These are phyloP conservation scores for Menidia menidia DNA, from an alignment of 2,797 vertebrate species.

Conservation along the genomic window DNA sequence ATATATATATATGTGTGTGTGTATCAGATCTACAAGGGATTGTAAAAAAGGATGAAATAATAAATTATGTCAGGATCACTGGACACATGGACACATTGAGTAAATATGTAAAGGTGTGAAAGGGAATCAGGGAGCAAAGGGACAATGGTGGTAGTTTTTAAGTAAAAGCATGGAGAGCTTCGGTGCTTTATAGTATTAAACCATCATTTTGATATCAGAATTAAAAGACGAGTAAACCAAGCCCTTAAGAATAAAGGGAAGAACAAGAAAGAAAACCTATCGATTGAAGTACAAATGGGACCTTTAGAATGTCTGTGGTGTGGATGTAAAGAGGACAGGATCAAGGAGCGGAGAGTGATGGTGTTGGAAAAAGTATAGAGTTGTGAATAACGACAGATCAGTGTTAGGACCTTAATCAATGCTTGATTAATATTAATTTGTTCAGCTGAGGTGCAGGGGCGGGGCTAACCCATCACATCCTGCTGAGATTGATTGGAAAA, in stretches of 20 bases:
- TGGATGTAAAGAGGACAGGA: conserved; percentile 13
- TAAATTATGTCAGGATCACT: conserved; percentile 22
- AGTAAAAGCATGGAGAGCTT: conserved; percentile 7
- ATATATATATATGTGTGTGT: no score
- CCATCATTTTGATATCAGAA: neutral
- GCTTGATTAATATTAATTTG: conserved; percentile 85
- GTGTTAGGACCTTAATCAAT: conserved; percentile 82
- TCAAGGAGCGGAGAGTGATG: conserved; percentile 39
- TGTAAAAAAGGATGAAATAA: conserved; percentile 31
- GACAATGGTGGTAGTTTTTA: neutral
- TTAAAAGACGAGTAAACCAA: neutral
- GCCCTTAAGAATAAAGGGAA: neutral
- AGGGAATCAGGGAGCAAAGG: neutral
- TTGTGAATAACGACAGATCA: conserved; percentile 77
- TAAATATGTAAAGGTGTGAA: conserved; percentile 29
- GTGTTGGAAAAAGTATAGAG: conserved; percentile 41
- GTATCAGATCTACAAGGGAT: conserved; percentile 2
- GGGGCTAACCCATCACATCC: conserved; percentile 75
- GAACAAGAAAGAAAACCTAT: neutral
- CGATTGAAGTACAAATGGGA: neutral
- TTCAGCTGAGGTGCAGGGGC: conserved; percentile 69
- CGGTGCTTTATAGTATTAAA: no score
- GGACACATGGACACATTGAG: conserved; percentile 13
- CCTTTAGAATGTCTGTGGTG: conserved; percentile 13
- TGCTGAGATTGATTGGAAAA: conserved; percentile 77